Conservation (phyloP, 2,888 invertebrate genomes). For the Acleris literana region DNA sequence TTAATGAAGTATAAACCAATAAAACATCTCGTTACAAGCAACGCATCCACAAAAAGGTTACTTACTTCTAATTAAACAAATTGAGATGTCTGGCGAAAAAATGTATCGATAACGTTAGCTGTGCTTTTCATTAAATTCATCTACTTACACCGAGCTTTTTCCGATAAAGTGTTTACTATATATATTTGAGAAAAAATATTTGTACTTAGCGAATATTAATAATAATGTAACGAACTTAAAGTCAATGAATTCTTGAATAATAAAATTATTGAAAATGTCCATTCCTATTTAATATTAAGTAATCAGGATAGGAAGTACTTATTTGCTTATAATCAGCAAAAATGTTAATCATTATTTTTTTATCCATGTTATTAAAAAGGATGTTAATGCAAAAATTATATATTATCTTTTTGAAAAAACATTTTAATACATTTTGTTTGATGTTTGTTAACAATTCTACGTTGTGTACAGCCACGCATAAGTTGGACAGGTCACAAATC, state of each 20-base stretch:
- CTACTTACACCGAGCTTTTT: conserved; percentile 38
- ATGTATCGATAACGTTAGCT: conserved; percentile 29
- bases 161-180: conserved; percentile 46
- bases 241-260: conserved; percentile 56
- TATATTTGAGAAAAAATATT: conserved; percentile 55
- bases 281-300: conserved; percentile 57
- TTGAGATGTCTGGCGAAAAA: conserved; percentile 9
- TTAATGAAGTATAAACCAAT: too few relatives aligned
- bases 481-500: too few relatives aligned
- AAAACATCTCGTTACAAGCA: too few relatives aligned
- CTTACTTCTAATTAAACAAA: neutral
- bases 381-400: too few relatives aligned
- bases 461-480: too few relatives aligned
- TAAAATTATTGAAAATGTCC: conserved; percentile 55
- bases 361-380: too few relatives aligned
- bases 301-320: conserved; percentile 43
- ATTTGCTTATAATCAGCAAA: too few relatives aligned
- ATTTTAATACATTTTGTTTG: too few relatives aligned
- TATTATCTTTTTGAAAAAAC: too few relatives aligned
- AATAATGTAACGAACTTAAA: conserved; percentile 53
- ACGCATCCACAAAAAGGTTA: neutral
- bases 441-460: too few relatives aligned
- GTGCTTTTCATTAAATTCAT: conserved; percentile 30
- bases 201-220: conserved; percentile 52
- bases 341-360: too few relatives aligned